phyloP scores from a whole-genome alignment of 1,140 invertebrate species.

The Liolophura sinensis region DNA sequence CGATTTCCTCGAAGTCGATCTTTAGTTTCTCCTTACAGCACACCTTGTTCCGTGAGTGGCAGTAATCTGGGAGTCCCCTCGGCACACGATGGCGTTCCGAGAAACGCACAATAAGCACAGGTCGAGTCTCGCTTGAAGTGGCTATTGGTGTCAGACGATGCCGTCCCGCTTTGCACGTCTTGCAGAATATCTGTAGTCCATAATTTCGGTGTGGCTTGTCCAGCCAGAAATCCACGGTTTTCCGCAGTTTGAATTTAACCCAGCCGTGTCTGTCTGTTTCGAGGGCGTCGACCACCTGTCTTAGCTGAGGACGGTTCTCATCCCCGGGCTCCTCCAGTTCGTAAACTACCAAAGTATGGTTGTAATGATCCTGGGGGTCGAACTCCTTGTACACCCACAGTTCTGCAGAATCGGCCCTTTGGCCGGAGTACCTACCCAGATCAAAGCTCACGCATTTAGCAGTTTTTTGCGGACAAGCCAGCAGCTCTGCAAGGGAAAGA shows the following conservation, averaged over 20 bases:
- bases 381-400: constrained; percentile 77
- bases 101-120: constrained; percentile 20
- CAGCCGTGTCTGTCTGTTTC: constrained; percentile 78
- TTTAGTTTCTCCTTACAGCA: constrained; percentile 91
- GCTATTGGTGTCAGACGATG: constrained; percentile 27
- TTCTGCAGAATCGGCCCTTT: constrained; percentile 73
- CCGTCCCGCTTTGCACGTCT: constrained; percentile 64
- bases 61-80: constrained; percentile 1
- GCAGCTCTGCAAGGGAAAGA: too few species aligned
- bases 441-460: too few species aligned
- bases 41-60: constrained; percentile 20
- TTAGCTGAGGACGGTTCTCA: constrained; percentile 72
- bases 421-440: neutral
- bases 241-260: constrained; percentile 76
- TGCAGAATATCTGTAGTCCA: constrained; percentile 74
- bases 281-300: constrained; percentile 70
- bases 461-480: too few species aligned
- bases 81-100: constrained; percentile 6
- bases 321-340: constrained; percentile 72
- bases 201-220: constrained; percentile 68
- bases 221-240: constrained; percentile 74
- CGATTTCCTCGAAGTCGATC: constrained; percentile 85
- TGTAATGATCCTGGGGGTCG: constrained; percentile 64
- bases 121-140: constrained; percentile 23
- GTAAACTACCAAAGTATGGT: constrained; percentile 77